Base-by-base conservation (phyloP, 92 coral and sea anemone species). In the Chrysogorgia sp. region DNA sequence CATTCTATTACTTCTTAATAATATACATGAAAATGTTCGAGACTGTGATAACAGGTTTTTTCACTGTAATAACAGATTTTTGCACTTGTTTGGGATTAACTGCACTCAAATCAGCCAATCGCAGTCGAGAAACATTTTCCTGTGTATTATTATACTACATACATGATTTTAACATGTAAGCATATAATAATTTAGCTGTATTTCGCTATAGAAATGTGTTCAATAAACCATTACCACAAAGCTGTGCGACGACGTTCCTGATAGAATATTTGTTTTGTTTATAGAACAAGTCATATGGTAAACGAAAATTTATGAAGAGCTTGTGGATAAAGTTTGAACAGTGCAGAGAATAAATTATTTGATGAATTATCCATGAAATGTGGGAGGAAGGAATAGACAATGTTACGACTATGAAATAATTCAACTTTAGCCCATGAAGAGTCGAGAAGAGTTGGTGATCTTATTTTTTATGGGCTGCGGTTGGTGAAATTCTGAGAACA, bases 301-400 rank as follows among this genome's bases (percentile, higher is more conserved):
- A 20, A 56, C 17, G 43, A 25, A 63, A 41, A 63, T 63, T 63
- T 63, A 26, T 63, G 21, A 14, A 31, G 28, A 34, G 55, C 22
- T 35, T 49, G 72, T 37, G 72, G 72, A 65, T 37, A 37, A 65
- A 26, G 72, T 34, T 45, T 0, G 30, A 69, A 3, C n/a, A 45
- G 26, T 69, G 60, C 59, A 48, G 29, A 22, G 58, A 25, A 14
- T 65, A 45, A 69, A 69, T 49, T 69, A 69, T 69, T 69, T 55
- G 24, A 24, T 24, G 55, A 45, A 24, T 69, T 67, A 47, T 25
- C 28, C 29, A 52, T 69, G 76, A 55, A 49, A 45, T 17, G n/a
- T 13, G 25, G 24, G 34, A n/a, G 76, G 32, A 58, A 13, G 35
- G 52, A 30, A 22, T 63, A 15, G 41, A 40, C 30, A 43, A 67